Evolutionary conservation across 1,140 invertebrate genomes (phyloP), one percentile per base, ranked within the genome.

Genomic region (Trichomalopsis sarcophagae): DNA sequence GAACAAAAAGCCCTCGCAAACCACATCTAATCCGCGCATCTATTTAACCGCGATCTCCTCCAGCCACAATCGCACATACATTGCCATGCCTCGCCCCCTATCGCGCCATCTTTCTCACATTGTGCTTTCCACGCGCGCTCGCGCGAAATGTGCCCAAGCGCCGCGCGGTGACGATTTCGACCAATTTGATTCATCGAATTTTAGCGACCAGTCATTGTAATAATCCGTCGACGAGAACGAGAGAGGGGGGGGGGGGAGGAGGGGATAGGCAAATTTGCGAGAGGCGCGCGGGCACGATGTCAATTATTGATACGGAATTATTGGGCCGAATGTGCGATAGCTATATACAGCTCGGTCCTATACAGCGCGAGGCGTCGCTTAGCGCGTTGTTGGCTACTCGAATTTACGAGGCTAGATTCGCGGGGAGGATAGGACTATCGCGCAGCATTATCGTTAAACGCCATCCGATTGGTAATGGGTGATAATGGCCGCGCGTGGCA

Each of bases 281-380:
- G 55, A 0, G 21, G 40, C 40, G 33, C n/a, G 40, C 40, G 33
- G 10, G 2, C 13, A 17, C n/a, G 50, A 50, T 75, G 62, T 78
- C 82, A 80, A 84, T 84, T 74, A 75, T 84, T 84, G 83, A 80
- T 79, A 76, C 71, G 23, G 33, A 81, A 75, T 81, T 75, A 84
- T 75, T 75, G 69, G 23, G 68, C n/a, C 27, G 75, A 71, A 23
- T 73, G 69, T 62, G 14, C 14, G 14, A 1, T n/a, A 4, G 55
- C 40, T 71, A 27, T 17, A 71, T 17, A 71, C 30, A 33, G 23
- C 10, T 17, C 30, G 3, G 27, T 11, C 68, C 13, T 71, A 21
- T n/a, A 4, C 27, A 7, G 4, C 5, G 10, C 13, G 0, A 27
- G 62, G 21, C 27, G 17, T 73, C 47, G 73, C 73, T 82, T 82